phyloP scores from a whole-genome alignment of 2,888 invertebrate species.

The Xylocampa areola region DNA sequence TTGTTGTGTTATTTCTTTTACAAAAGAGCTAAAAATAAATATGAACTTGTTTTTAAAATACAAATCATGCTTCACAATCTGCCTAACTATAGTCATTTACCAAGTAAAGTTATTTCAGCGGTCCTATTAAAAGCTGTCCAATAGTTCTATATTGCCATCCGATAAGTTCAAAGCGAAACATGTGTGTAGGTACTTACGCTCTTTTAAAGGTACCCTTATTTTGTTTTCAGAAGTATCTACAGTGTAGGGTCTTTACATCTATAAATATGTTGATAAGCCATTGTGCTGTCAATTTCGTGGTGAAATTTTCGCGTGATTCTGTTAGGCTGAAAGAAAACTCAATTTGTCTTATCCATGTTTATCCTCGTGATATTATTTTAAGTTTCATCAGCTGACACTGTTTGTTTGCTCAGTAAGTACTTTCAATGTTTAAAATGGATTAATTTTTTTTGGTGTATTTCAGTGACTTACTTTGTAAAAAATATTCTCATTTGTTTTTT shows the following conservation, averaged over 20 bases:
- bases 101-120: constrained; percentile 1
- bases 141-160: constrained; percentile 9
- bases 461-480: constrained; percentile 4
- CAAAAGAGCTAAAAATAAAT: too few species aligned
- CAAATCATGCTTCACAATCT: too few species aligned
- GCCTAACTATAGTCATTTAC: too few species aligned
- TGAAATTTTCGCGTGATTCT: constrained; percentile 63
- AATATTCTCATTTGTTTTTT: constrained; percentile 1
- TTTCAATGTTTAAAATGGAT: constrained; percentile 25
- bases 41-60: too few species aligned
- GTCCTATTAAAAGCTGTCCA: constrained; percentile 5
- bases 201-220: background rate
- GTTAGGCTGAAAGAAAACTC: constrained; percentile 62
- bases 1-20: background rate
- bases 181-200: too few species aligned
- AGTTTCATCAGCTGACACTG: constrained; percentile 27
- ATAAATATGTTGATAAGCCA: constrained; percentile 28
- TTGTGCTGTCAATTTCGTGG: constrained; percentile 48
- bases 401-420: constrained; percentile 25
- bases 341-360: constrained; percentile 63
- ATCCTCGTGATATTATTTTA: constrained; percentile 49
- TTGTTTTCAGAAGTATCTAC: constrained; percentile 3
- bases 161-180: too few species aligned
- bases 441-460: background rate
- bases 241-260: background rate